Evolutionary conservation across 2,888 invertebrate species (phyloP), one percentile per base, ranked within the genome.

Genomic region (Catonia carolina): DNA sequence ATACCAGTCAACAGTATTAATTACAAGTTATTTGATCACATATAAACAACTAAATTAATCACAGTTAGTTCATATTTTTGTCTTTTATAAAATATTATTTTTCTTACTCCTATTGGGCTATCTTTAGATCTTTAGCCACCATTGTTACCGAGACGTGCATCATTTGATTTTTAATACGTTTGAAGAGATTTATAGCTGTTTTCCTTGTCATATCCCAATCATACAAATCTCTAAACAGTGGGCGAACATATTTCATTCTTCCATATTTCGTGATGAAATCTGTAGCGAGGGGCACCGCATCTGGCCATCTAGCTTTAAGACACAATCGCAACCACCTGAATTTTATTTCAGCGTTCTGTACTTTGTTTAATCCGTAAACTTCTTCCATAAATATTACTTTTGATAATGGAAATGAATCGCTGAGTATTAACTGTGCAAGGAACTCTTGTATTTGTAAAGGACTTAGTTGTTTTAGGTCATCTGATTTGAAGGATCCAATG

Each of bases 231-330:
- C 77, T 82, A 73, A 92, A 95, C 48, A 96, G 77, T 2, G 95
- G 93, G 31, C 91, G 78, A 1, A 89, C 85, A 73, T 83, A 96
- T 72, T 96, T 96, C 89, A 95, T 89, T 54, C 96, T 80, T 33
- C 95, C 95, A 68, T 89, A 85, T 15, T 81, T 79, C 63, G 87
- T 89, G 6, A 91, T 82, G 76, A 95, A 94, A 17, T 80, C 71
- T 55, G 95, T 75, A 1, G 85, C 85, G 14, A 80, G 77, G 1
- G 77, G 73, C 33, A 95, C 73, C 66, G 82, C 82, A 0, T 78
- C 75, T 22, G 78, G 73, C 77, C 90, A 85, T 55, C 78, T 78
- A 10, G 85, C 84, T 69, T 81, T 83, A n/a, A 94, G 75, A 62
- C 88, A 83, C 57, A 93, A 71, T 56, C 89, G 79, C 47, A 91